Percentiles rank a stretch among this genome's conserved stretches.
Conservation (phyloP, 2,888 invertebrate species). For the Lumbricus terrestris region DNA sequence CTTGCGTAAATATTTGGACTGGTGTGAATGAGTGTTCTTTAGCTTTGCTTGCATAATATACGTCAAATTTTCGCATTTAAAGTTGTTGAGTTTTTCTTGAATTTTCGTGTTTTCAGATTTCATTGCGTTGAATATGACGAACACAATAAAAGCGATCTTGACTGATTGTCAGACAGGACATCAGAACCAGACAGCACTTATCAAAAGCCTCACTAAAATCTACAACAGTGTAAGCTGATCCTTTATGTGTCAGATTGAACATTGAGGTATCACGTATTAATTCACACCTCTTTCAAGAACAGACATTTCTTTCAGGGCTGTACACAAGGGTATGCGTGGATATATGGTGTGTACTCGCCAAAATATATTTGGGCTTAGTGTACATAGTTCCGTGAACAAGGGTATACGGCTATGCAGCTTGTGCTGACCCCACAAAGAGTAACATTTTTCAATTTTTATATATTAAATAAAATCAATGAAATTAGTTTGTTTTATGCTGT, state of each 20-base stretch:
- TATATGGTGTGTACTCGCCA: too few relatives aligned
- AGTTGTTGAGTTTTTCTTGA: background rate
- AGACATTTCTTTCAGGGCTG: too few relatives aligned
- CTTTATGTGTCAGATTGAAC: background rate
- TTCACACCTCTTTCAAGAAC: too few relatives aligned
- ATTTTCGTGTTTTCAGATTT: background rate
- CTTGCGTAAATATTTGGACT: too few relatives aligned
- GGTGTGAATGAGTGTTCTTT: background rate
- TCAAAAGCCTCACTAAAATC: conserved; percentile 43
- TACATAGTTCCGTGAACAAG: too few relatives aligned
- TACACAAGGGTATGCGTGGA: too few relatives aligned
- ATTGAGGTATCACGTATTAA: background rate
- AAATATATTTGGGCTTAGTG: too few relatives aligned
- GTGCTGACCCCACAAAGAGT: too few relatives aligned
- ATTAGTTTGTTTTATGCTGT: too few relatives aligned
- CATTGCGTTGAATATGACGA: background rate
- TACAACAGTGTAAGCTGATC: conserved; percentile 32
- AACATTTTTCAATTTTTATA: too few relatives aligned
- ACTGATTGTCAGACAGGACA: conserved; percentile 50
- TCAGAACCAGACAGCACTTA: conserved; percentile 49
- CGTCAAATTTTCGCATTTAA: background rate
- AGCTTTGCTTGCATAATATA: background rate
- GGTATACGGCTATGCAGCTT: too few relatives aligned
- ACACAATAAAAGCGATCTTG: conserved; percentile 44
- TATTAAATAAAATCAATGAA: too few relatives aligned